These are phyloP conservation scores for Pomatorhinus ruficollis DNA, from an alignment of 2,113 vertebrate species.

Conservation along the genomic window DNA sequence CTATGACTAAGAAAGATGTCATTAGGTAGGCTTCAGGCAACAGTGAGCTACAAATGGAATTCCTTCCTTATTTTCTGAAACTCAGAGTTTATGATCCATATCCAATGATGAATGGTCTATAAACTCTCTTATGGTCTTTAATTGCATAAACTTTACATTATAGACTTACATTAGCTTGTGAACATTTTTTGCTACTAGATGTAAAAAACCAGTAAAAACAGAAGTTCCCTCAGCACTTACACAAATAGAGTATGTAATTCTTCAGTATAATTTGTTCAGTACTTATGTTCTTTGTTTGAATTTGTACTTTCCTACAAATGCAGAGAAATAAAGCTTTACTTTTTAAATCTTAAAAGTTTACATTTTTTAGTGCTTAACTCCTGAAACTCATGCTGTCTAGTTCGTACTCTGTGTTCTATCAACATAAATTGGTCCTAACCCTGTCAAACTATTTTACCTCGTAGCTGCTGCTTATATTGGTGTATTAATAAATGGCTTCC, in stretches of 20 bases:
- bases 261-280: not conserved
- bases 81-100: slow-evolving; percentile 77
- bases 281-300: not conserved
- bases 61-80: slow-evolving; percentile 76
- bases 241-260: slow-evolving; percentile 9
- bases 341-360: not conserved
- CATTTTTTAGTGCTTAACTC: slow-evolving; percentile 21
- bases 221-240: not conserved
- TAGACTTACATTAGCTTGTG: slow-evolving; percentile 58
- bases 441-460: slow-evolving; percentile 57
- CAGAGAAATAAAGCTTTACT: not conserved
- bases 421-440: not conserved
- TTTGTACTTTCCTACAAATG: slow-evolving; percentile 47
- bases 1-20: slow-evolving; percentile 74
- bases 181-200: slow-evolving; percentile 64
- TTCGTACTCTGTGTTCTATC: slow-evolving; percentile 44
- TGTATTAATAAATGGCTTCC: slow-evolving; percentile 56
- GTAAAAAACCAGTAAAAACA: slow-evolving; percentile 12
- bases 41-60: slow-evolving; percentile 76
- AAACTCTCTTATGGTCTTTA: slow-evolving; percentile 74
- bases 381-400: slow-evolving; percentile 48
- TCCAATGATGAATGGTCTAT: slow-evolving; percentile 76
- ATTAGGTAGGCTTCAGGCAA: slow-evolving; percentile 79
- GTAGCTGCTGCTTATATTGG: slow-evolving; percentile 33
- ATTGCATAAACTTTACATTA: slow-evolving; percentile 78